Evolutionary conservation across 2,888 invertebrate species (phyloP).

Genomic region (Limnephilus lunatus): DNA sequence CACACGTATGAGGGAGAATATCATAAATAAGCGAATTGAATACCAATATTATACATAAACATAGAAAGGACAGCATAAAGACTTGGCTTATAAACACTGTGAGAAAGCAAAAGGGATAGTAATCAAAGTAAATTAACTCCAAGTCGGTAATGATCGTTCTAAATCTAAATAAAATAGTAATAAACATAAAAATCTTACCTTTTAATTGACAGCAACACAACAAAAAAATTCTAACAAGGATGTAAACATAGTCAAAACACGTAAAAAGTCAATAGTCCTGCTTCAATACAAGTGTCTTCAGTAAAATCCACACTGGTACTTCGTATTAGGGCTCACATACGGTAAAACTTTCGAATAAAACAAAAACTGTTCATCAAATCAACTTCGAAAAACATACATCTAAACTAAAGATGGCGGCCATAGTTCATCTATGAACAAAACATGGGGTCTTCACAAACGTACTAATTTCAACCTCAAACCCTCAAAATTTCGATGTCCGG

Average conservation of each 20-base stretch:
- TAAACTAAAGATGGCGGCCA: conserved; percentile 92
- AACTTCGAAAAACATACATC: conserved; percentile 86
- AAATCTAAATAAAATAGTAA: not conserved
- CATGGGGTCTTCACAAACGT: conserved; percentile 77
- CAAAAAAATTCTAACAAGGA: conserved; percentile 81
- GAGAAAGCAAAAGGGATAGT: not conserved
- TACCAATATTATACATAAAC: conserved; percentile 13
- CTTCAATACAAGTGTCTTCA: conserved; percentile 25
- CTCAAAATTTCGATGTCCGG: conserved; percentile 53
- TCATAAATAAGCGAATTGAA: not conserved
- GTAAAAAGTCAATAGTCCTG: conserved; percentile 35
- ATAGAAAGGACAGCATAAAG: not conserved
- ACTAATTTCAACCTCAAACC: conserved; percentile 67
- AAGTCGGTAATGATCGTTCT: not conserved
- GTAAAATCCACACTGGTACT: conserved; percentile 38
- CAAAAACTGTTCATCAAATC: conserved; percentile 60
- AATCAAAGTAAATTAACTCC: not conserved
- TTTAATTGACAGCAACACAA: conserved; percentile 81
- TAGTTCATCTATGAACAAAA: conserved; percentile 90
- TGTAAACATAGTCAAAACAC: conserved; percentile 85
- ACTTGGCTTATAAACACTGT: not conserved
- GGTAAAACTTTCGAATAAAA: conserved; percentile 45
- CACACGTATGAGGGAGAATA: not conserved
- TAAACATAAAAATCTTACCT: conserved; percentile 70
- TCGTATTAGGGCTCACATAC: conserved; percentile 43